Evolutionary conservation across 2,888 invertebrate species (phyloP), one percentile per base, ranked within the genome.

Genomic region (Lydus trimaculatus): DNA sequence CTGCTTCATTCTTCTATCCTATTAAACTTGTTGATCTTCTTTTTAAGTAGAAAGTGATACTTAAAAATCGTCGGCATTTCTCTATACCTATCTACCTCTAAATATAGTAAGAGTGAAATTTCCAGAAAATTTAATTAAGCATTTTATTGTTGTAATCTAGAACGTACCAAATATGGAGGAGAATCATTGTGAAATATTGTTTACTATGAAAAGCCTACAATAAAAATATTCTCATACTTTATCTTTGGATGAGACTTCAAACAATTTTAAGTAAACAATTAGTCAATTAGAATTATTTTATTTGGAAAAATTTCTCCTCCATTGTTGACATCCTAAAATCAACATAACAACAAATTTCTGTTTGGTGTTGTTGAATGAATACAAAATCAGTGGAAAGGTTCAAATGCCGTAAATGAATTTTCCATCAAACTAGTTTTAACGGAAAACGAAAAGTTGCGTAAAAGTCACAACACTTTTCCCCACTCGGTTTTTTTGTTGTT

Each of bases 161-260:
- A 52, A 9, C 48, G 11, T 20, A 48, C 23, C 9, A 48, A 20
- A 52, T 23, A 9, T 20, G n/a, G n/a, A n/a, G n/a, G n/a, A 52
- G 23, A 52, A 52, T 23, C 1, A 23, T 52, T 52, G 43, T 43
- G 43, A 43, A 43, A 43, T 17, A 36, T 15, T 36, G 13, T 36
- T 36, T 36, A 15, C 36, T 15, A 43, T 43, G n/a, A 43, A 43
- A 17, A 43, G 8, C 17, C 17, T 7, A 17, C 43, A 36, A 36
- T 36, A 36, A 36, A 43, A 43, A 13, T n/a, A 43, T 43, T 52
- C 48, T 52, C 48, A 52, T 20, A 52, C 48, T 20, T 52, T 52
- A 52, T 52, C 43, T n/a, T 43, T 17, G 7, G 11, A 17, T 17
- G 5, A 23, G 20, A 17, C n/a, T n/a, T 17, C 4, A 43, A 43